Conservation (phyloP, 2,113 vertebrate species). For the Myocastor coypus region DNA sequence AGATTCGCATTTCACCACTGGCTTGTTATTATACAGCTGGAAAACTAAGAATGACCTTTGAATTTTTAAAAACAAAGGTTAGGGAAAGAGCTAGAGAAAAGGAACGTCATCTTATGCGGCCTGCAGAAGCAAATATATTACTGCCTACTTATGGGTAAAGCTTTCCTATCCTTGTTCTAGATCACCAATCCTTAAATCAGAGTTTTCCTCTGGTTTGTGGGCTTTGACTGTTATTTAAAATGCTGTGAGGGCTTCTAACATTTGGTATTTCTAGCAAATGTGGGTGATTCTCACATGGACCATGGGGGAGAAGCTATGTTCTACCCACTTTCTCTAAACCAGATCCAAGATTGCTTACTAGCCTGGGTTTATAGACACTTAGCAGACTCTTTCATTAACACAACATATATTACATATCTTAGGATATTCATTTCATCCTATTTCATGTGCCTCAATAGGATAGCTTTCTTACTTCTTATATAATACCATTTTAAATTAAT, state of each 20-base stretch:
- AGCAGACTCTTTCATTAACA: conserved; percentile 17
- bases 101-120: background rate
- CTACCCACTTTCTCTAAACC: background rate
- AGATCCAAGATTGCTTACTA: conserved; percentile 16
- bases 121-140: conserved; percentile 19
- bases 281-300: background rate
- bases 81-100: background rate
- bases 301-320: background rate
- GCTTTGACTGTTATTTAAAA: conserved; percentile 31
- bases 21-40: background rate
- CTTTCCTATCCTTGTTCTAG: background rate
- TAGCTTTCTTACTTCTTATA: background rate
- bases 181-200: background rate
- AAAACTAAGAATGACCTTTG: background rate
- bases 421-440: conserved; percentile 23
- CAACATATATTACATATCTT: background rate
- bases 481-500: conserved; percentile 60
- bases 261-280: conserved; percentile 25
- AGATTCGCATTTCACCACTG: background rate
- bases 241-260: background rate
- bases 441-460: background rate
- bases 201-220: background rate
- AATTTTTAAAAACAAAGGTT: conserved; percentile 5
- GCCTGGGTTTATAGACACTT: background rate
- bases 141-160: background rate